A percentile compares a stretch with the other conserved stretches of the same genome.
These are phyloP conservation scores for Prenolepis imparis DNA, from an alignment of 2,888 invertebrate species.

Conservation along the genomic window DNA sequence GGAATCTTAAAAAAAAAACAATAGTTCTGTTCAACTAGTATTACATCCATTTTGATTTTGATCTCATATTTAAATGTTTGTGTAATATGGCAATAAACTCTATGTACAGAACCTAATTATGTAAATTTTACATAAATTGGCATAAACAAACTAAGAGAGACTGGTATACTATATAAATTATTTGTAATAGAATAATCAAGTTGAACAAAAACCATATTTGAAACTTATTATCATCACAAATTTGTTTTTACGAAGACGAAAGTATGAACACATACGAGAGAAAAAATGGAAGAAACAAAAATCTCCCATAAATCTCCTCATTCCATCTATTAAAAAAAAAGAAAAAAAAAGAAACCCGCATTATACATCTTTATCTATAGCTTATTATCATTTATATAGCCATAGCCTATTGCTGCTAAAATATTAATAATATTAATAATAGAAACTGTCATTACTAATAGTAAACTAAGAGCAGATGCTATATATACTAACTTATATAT, in stretches of 20 bases:
- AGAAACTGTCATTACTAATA: constrained; percentile 35
- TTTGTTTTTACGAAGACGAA: constrained; percentile 23
- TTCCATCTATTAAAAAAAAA: constrained; percentile 27
- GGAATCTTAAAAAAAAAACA: not conserved
- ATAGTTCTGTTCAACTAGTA: not conserved
- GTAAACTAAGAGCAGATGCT: constrained; percentile 59
- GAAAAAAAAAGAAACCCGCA: not conserved
- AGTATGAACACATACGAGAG: constrained; percentile 8
- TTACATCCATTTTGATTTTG: constrained; percentile 6
- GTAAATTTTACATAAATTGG: constrained; percentile 15
- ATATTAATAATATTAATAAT: constrained; percentile 46
- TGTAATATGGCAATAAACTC: constrained; percentile 37
- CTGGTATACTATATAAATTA: constrained; percentile 43
- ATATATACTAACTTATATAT: constrained; percentile 64
- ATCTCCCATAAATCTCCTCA: constrained; percentile 27
- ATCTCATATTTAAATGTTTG: constrained; percentile 10
- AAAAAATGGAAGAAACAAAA: constrained; percentile 17
- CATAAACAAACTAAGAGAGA: constrained; percentile 20
- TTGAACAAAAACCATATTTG: constrained; percentile 28
- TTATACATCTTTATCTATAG: not conserved
- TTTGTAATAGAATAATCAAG: constrained; percentile 29
- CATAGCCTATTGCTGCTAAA: constrained; percentile 30
- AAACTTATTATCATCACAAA: constrained; percentile 31
- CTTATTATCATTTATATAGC: constrained; percentile 42
- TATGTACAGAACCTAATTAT: constrained; percentile 26